Percentiles rank a stretch among this genome's conserved stretches.
These are phyloP conservation scores for Columbina picui DNA, from an alignment of 2,113 vertebrate genomes.

Conservation along the genomic window DNA sequence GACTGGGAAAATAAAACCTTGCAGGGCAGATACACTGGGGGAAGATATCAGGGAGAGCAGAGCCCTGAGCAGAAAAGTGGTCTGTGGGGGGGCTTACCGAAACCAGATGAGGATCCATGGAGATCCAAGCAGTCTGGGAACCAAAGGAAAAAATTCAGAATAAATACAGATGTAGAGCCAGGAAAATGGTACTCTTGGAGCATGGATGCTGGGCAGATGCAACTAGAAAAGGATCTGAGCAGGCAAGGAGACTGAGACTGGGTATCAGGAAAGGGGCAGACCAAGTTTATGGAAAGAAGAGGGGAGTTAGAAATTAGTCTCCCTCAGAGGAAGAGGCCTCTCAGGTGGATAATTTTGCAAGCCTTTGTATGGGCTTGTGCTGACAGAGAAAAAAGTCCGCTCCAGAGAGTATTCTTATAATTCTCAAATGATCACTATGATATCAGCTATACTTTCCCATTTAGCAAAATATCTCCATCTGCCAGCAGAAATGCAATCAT, in stretches of 20 bases:
- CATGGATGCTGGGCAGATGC: neutral
- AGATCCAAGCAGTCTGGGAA: slow-evolving; percentile 25
- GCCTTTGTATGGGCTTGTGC: neutral
- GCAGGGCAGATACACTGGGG: neutral
- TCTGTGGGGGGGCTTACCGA: neutral
- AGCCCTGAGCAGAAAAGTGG: neutral
- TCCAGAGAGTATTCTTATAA: neutral
- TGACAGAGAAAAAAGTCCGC: neutral
- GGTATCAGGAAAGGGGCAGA: neutral
- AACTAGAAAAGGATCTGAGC: neutral
- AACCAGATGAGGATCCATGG: neutral
- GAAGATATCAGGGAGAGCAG: neutral
- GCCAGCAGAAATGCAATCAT: neutral
- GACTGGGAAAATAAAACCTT: neutral
- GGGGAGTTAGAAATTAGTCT: neutral
- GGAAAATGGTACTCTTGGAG: neutral
- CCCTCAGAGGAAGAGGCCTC: neutral
- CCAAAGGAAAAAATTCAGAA: slow-evolving; percentile 43
- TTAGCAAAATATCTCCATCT: slow-evolving; percentile 2
- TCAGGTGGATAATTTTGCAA: neutral
- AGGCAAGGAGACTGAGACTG: neutral
- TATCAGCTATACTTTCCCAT: neutral
- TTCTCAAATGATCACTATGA: neutral
- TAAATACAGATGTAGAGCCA: neutral
- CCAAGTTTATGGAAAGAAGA: neutral